Evolutionary conservation across 2,797 vertebrate species (phyloP).

Genomic region (Spinibarbus caldwelli): DNA sequence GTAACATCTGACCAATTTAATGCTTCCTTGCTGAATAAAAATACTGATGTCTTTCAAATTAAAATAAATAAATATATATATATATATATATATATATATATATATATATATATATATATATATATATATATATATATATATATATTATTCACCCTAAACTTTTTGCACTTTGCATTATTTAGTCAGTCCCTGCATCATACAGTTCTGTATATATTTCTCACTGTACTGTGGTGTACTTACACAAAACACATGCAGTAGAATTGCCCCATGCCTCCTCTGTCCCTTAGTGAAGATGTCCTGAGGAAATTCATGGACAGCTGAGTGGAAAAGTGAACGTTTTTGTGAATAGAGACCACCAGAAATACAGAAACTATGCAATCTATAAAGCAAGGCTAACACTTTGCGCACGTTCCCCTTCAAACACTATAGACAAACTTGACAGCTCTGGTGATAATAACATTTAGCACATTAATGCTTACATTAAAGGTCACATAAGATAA

Average conservation of each 20-base stretch:
- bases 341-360: not conserved
- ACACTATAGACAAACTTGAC: not conserved
- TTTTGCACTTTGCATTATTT: not conserved
- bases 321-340: not conserved
- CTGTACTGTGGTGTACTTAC: slow-evolving; percentile 70
- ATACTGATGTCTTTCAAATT: not conserved
- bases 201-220: not conserved
- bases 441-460: not conserved
- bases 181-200: not conserved
- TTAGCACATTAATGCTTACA: not conserved
- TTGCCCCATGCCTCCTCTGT: slow-evolving; percentile 77
- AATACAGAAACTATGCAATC: not conserved
- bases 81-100: too few species aligned
- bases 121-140: too few species aligned
- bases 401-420: not conserved
- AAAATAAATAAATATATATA: too few species aligned
- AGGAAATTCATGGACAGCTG: slow-evolving; percentile 81
- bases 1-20: not conserved
- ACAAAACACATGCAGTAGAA: slow-evolving; percentile 80
- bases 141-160: not conserved
- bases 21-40: not conserved
- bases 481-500: not conserved
- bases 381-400: slow-evolving; percentile 2
- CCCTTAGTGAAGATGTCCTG: slow-evolving; percentile 77
- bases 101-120: too few species aligned